These are phyloP conservation scores for Micropoecilia bifurca DNA, from an alignment of 2,797 vertebrate species.

Conservation along the genomic window DNA sequence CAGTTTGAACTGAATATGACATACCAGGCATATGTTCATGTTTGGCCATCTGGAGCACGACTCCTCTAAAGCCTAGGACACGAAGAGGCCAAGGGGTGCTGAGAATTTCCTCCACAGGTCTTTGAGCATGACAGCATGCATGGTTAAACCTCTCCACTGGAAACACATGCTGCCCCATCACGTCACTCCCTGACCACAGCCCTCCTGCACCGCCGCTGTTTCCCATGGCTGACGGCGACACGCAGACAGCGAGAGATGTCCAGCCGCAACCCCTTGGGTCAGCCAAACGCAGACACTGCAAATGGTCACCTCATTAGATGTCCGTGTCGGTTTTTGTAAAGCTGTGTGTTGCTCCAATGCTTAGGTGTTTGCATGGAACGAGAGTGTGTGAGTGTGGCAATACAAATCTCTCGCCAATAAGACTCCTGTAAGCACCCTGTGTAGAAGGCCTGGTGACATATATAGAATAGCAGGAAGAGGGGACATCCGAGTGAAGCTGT, in stretches of 20 bases:
- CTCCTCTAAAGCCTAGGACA: constrained; percentile 54
- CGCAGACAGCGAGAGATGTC: constrained; percentile 64
- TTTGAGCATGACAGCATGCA: constrained; percentile 72
- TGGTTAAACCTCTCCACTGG: constrained; percentile 72
- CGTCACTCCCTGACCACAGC: constrained; percentile 64
- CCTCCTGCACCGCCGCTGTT: constrained; percentile 64
- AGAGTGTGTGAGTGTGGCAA: constrained; percentile 59
- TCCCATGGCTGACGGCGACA: constrained; percentile 67
- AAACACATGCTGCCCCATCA: constrained; percentile 80
- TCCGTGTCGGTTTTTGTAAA: constrained; percentile 31
- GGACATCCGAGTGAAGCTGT: constrained; percentile 67
- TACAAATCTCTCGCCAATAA: constrained; percentile 70
- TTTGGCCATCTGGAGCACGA: constrained; percentile 49
- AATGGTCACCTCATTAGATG: constrained; percentile 45
- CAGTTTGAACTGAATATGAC: constrained; percentile 13
- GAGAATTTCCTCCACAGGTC: constrained; percentile 76
- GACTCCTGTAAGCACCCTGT: constrained; percentile 60
- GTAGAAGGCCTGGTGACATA: constrained; percentile 71
- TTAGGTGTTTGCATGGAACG: constrained; percentile 35
- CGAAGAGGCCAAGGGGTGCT: constrained; percentile 65
- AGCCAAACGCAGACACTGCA: constrained; percentile 37
- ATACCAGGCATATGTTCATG: constrained; percentile 4
- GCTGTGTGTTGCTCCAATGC: constrained; percentile 27
- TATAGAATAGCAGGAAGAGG: constrained; percentile 79
- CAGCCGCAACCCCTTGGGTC: constrained; percentile 42